phyloP scores from a whole-genome alignment of 2,797 vertebrate species.

The Benthosema pterotum region DNA sequence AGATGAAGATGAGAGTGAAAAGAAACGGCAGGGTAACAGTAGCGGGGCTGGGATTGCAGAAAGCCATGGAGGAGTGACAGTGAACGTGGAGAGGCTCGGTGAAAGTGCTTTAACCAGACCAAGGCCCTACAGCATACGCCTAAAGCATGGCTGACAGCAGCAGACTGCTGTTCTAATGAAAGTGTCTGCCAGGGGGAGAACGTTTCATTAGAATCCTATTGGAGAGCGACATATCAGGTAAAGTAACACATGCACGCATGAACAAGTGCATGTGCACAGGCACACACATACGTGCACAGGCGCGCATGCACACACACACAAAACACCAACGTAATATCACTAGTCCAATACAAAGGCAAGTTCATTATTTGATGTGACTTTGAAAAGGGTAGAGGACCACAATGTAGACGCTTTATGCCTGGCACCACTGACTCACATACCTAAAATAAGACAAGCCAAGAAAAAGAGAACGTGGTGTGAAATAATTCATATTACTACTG shows the following conservation, averaged over 20 bases:
- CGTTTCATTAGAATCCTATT: slow-evolving; percentile 64
- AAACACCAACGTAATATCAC: too few species aligned
- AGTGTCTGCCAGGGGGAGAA: slow-evolving; percentile 48
- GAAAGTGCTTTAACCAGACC: slow-evolving; percentile 22
- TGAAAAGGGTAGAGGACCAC: too few species aligned
- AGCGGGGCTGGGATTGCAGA: neutral
- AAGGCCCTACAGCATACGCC: neutral
- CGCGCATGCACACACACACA: slow-evolving; percentile 13
- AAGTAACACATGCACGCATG: slow-evolving; percentile 53
- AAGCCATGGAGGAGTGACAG: slow-evolving; percentile 19
- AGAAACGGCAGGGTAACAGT: slow-evolving; percentile 2
- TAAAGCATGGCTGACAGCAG: slow-evolving; percentile 39
- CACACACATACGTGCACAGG: slow-evolving; percentile 11
- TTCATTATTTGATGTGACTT: slow-evolving; percentile 35
- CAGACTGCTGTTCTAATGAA: slow-evolving; percentile 58
- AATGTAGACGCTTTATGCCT: too few species aligned
- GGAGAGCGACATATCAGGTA: slow-evolving; percentile 29
- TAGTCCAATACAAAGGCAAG: slow-evolving; percentile 45
- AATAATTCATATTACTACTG: too few species aligned
- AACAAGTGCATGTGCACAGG: too few species aligned
- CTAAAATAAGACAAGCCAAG: too few species aligned
- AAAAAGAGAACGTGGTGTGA: too few species aligned
- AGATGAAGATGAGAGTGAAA: neutral
- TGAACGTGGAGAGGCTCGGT: slow-evolving; percentile 1
- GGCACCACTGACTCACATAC: too few species aligned